Percentiles rank a stretch among this genome's conserved stretches.
Conservation (phyloP, 2,888 invertebrate genomes). For the Lasioglossum zephyrum region DNA sequence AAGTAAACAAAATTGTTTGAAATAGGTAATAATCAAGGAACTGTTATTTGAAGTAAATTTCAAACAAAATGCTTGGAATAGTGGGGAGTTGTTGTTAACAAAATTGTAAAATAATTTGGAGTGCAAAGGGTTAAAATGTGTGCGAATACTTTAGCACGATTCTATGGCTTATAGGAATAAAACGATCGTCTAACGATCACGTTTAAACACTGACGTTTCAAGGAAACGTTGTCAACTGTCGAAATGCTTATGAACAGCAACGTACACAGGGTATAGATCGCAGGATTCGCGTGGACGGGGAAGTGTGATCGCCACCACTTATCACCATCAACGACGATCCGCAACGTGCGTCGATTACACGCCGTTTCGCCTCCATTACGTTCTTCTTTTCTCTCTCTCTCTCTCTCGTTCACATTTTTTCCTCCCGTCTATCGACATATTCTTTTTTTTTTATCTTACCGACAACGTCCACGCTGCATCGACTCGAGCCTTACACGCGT, state of each 20-base stretch:
- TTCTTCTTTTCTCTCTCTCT: background rate
- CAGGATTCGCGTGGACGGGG: conserved; percentile 24
- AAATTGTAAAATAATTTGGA: too few species aligned
- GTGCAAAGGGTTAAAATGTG: background rate
- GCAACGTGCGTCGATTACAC: conserved; percentile 49
- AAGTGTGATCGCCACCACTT: conserved; percentile 43
- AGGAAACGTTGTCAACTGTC: background rate
- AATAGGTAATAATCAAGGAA: too few species aligned
- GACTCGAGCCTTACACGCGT: conserved; percentile 33
- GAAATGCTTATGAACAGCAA: background rate
- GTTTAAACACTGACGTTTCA: background rate
- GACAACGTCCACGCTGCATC: background rate
- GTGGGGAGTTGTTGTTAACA: too few species aligned
- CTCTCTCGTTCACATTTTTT: background rate
- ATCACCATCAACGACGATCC: conserved; percentile 43
- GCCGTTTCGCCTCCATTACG: conserved; percentile 6
- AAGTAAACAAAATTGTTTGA: too few species aligned
- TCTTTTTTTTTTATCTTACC: background rate
- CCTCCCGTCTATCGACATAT: background rate
- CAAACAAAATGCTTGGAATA: too few species aligned
- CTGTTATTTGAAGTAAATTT: too few species aligned
- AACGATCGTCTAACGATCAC: background rate
- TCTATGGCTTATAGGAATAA: background rate
- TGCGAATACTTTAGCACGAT: background rate
- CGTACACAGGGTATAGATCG: background rate